These are phyloP conservation scores for Himalopsyche tibetana DNA, from an alignment of 2,888 invertebrate species.

Conservation along the genomic window DNA sequence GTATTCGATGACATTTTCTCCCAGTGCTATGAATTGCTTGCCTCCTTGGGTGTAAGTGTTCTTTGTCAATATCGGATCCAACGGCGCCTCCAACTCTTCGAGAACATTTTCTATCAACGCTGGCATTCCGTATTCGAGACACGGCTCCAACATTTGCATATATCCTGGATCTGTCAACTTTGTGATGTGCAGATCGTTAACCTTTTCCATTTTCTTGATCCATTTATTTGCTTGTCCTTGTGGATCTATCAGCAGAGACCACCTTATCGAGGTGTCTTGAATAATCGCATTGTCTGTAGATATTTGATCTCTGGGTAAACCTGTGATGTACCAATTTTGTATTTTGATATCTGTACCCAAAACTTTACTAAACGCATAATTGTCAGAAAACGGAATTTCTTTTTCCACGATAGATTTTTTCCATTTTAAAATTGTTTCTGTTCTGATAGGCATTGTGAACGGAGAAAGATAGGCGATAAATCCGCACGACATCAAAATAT, in stretches of 20 bases:
- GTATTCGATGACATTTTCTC: constrained; percentile 87
- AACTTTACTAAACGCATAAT: constrained; percentile 84
- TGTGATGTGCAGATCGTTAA: constrained; percentile 82
- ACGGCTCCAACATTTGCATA: constrained; percentile 85
- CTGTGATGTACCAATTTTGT: constrained; percentile 90
- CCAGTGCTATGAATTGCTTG: constrained; percentile 85
- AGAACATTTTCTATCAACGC: constrained; percentile 86
- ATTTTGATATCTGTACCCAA: constrained; percentile 92
- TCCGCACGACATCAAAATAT: constrained; percentile 91
- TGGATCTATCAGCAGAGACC: constrained; percentile 90
- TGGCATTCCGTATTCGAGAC: constrained; percentile 87
- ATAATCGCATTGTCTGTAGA: constrained; percentile 92
- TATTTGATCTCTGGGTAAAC: constrained; percentile 87
- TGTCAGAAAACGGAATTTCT: constrained; percentile 86
- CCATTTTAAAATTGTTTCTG: constrained; percentile 83
- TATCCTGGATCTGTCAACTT: constrained; percentile 87
- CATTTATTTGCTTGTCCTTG: constrained; percentile 91
- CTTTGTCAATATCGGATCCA: constrained; percentile 86
- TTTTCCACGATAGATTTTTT: constrained; percentile 80
- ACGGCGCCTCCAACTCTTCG: constrained; percentile 86
- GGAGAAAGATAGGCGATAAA: constrained; percentile 93
- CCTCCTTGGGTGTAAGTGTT: constrained; percentile 86
- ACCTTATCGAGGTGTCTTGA: constrained; percentile 85
- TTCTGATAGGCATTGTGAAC: constrained; percentile 84
- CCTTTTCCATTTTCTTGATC: constrained; percentile 89